A percentile compares a stretch with the other conserved stretches of the same genome.
Conservation (phyloP, 2,797 vertebrate genomes). For the Rachycentron canadum region DNA sequence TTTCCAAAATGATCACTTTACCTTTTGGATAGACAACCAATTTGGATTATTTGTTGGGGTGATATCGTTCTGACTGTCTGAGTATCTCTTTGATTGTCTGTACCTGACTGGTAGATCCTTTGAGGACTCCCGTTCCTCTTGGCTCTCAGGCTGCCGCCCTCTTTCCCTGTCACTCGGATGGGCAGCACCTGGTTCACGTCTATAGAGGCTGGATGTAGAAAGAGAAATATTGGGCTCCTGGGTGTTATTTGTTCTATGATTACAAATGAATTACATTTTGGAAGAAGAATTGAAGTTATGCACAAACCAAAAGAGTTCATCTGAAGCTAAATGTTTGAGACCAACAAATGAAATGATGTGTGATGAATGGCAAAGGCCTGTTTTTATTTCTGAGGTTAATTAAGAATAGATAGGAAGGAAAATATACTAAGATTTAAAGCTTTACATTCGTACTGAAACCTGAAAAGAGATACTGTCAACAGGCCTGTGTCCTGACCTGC, state of each 20-base stretch:
- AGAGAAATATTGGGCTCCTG: neutral
- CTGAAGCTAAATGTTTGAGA: slow-evolving; percentile 2
- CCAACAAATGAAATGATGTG: neutral
- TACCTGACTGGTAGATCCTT: slow-evolving; percentile 56
- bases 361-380: neutral
- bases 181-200: slow-evolving; percentile 84
- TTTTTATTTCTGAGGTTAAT: neutral
- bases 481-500: slow-evolving; percentile 81
- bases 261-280: neutral
- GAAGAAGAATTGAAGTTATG: neutral
- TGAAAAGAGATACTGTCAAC: neutral
- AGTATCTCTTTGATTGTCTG: neutral
- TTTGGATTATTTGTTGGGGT: neutral
- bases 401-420: neutral
- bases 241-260: neutral
- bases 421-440: neutral
- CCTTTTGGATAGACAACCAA: too few relatives aligned
- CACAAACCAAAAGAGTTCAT: neutral
- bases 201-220: slow-evolving; percentile 73
- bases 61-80: neutral
- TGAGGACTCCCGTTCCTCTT: slow-evolving; percentile 78
- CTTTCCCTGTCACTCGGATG: slow-evolving; percentile 84
- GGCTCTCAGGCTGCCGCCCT: slow-evolving; percentile 84
- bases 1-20: neutral
- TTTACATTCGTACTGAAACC: neutral